Base-by-base conservation (phyloP, 1,140 invertebrate species). In the Panagrolaimus sp. region DNA sequence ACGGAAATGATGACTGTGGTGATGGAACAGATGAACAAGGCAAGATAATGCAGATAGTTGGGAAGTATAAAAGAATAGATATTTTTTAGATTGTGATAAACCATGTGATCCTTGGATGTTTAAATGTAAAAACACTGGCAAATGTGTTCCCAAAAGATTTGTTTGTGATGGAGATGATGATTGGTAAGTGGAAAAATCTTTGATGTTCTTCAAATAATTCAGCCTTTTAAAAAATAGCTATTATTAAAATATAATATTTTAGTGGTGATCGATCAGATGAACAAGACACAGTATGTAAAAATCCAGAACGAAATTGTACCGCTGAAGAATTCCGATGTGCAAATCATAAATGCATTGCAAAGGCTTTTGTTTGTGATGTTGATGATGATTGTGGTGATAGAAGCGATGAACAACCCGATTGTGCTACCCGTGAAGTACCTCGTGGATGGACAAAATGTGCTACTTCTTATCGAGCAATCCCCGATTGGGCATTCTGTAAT, bases 61-160 rank as follows among this genome's bases (percentile, higher is more conserved):
- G 31, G 2, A 4, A 38, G 2, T 38, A 38, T 38, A 2, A 38
- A 38, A 38, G 7, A 38, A 38, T 38, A 2, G 7, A 38, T 4
- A n/a, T n/a, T n/a, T n/a, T 38, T 38, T 38, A 38, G 80, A 80
- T 62, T 85, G 85, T 70, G 74, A 84, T 51, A 73, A 76, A 62
- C 72, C 81, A 9, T 82, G 81, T 66, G 81, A 82, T 71, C 70
- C 72, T 14, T 83, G 81, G 81, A 81, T 82, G 82, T 96, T 95
- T 82, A 95, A 96, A 81, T 97, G 93, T 80, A 89, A 89, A 74
- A 88, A 88, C 0, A 93, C 90, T 71, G 93, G 93, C 0, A 90
- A 80, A 89, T 98, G 95, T 84, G 94, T 98, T 67, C 88, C 96
- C 16, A 89, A 90, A 43, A 90, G 91, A 47, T 98, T 95, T 93